Conservation (phyloP, 2,113 vertebrate species). For the Polyodon spathula region DNA sequence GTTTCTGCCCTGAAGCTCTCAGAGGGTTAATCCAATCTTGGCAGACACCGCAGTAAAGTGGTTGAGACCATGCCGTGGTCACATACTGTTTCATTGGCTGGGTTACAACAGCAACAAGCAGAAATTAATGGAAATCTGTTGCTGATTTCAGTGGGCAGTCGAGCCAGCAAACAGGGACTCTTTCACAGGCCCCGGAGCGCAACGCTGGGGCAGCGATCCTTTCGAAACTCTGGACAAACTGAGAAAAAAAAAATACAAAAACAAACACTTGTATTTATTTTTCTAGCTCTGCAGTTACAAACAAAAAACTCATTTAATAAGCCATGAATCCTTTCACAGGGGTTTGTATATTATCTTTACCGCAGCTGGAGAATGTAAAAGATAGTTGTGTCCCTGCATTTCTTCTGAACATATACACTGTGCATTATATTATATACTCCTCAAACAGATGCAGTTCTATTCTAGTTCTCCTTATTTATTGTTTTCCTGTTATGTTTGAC, state of each 20-base stretch:
- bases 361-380: slow-evolving; percentile 56
- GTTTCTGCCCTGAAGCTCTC: slow-evolving; percentile 37
- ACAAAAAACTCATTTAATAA: slow-evolving; percentile 61
- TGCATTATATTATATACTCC: slow-evolving; percentile 2
- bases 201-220: slow-evolving; percentile 41
- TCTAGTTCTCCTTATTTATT: no score
- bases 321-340: slow-evolving; percentile 64
- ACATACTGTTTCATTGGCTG: slow-evolving; percentile 60
- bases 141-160: slow-evolving; percentile 56
- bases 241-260: slow-evolving; percentile 35
- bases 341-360: slow-evolving; percentile 59
- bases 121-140: slow-evolving; percentile 57
- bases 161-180: slow-evolving; percentile 48
- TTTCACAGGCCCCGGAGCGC: slow-evolving; percentile 53
- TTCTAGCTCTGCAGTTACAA: slow-evolving; percentile 55
- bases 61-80: slow-evolving; percentile 44
- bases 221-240: slow-evolving; percentile 49
- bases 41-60: slow-evolving; percentile 43
- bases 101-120: slow-evolving; percentile 41
- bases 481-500: no score
- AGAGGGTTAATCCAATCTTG: slow-evolving; percentile 44
- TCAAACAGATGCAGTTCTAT: no score
- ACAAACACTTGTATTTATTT: slow-evolving; percentile 62
- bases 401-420: background rate
- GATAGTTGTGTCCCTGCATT: slow-evolving; percentile 34